Evolutionary conservation across 2,888 invertebrate species (phyloP).

Genomic region (Thera britannica): DNA sequence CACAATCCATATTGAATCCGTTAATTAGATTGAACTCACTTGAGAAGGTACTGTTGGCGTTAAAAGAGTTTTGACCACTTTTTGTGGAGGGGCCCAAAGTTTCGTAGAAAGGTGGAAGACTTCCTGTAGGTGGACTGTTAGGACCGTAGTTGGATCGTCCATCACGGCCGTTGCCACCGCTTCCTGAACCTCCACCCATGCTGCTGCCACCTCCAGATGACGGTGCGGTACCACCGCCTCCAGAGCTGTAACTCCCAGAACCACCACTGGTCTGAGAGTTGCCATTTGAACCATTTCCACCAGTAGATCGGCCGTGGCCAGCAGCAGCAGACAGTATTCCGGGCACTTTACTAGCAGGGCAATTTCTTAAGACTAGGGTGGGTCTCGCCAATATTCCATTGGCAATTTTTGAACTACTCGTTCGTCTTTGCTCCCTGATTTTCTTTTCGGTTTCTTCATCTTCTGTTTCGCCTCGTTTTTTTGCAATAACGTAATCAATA

Average conservation of each 20-base stretch:
- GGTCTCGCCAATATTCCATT: slow-evolving; percentile 83
- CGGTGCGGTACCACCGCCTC: slow-evolving; percentile 83
- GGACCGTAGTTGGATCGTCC: slow-evolving; percentile 94
- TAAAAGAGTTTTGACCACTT: slow-evolving; percentile 90
- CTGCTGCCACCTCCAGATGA: slow-evolving; percentile 86
- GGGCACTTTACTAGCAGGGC: slow-evolving; percentile 85
- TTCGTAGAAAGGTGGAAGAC: slow-evolving; percentile 95
- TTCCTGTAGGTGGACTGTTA: slow-evolving; percentile 94
- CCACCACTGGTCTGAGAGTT: slow-evolving; percentile 81
- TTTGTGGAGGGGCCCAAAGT: slow-evolving; percentile 88
- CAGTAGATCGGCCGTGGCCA: slow-evolving; percentile 90
- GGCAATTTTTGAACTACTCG: slow-evolving; percentile 87
- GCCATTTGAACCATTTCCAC: slow-evolving; percentile 82
- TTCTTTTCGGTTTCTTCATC: slow-evolving; percentile 89
- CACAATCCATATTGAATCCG: slow-evolving; percentile 90
- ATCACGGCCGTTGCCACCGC: slow-evolving; percentile 91
- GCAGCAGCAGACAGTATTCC: slow-evolving; percentile 90
- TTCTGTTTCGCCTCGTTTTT: slow-evolving; percentile 88
- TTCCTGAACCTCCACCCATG: slow-evolving; percentile 89
- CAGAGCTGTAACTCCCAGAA: slow-evolving; percentile 82
- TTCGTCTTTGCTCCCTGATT: slow-evolving; percentile 87
- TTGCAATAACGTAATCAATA: slow-evolving; percentile 94
- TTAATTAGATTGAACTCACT: slow-evolving; percentile 89
- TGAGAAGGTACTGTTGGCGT: slow-evolving; percentile 87
- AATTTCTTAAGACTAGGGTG: slow-evolving; percentile 82